Evolutionary conservation across 2,888 invertebrate species (phyloP).

Genomic region (Trachelus tabidus): DNA sequence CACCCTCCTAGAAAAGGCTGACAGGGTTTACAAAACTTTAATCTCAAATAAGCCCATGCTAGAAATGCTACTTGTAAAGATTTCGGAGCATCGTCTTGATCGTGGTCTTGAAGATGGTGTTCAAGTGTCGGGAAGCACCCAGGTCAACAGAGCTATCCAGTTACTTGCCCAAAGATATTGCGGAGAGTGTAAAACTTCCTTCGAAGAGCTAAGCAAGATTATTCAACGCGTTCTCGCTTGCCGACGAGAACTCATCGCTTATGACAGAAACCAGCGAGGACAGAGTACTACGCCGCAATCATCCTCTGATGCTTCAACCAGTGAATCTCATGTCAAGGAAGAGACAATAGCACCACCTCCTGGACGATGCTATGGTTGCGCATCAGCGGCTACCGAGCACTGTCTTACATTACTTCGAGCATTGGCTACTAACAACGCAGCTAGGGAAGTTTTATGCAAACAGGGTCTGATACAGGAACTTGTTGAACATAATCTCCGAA

Average conservation of each 20-base stretch:
- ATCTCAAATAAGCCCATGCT: conserved; percentile 90
- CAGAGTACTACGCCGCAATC: conserved; percentile 44
- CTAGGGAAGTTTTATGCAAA: conserved; percentile 80
- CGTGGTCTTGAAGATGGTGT: conserved; percentile 71
- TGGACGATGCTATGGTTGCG: conserved; percentile 87
- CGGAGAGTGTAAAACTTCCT: conserved; percentile 92
- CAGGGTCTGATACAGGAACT: conserved; percentile 91
- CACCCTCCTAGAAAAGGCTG: conserved; percentile 91
- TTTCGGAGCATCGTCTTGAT: conserved; percentile 87
- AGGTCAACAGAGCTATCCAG: conserved; percentile 94
- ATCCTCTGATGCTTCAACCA: conserved; percentile 20
- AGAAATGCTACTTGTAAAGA: conserved; percentile 86
- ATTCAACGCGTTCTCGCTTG: conserved; percentile 93
- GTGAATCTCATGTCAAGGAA: conserved; percentile 23
- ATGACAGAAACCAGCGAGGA: conserved; percentile 87
- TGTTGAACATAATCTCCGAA: conserved; percentile 89
- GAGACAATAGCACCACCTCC: conserved; percentile 58
- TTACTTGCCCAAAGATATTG: conserved; percentile 95
- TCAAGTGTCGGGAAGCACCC: conserved; percentile 66
- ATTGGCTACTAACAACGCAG: conserved; percentile 82
- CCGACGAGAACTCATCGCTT: conserved; percentile 89
- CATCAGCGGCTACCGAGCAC: conserved; percentile 92
- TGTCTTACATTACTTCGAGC: conserved; percentile 92
- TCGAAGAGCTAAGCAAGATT: conserved; percentile 92
- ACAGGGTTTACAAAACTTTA: conserved; percentile 91